phyloP scores from a whole-genome alignment of 2,888 invertebrate species.

The Chalcis sispes region DNA sequence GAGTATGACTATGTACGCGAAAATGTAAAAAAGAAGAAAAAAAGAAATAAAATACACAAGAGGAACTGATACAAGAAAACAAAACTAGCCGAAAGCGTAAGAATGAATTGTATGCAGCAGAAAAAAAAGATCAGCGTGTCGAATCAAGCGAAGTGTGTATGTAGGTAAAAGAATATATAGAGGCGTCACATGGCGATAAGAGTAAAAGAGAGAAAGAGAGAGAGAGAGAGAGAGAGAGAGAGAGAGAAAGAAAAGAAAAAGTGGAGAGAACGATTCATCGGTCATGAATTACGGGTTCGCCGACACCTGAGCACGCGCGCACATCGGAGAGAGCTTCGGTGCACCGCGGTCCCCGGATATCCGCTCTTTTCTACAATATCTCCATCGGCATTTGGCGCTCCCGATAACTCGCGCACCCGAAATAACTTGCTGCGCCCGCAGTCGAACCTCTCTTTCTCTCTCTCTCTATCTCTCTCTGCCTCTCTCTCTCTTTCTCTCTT shows the following conservation, averaged over 20 bases:
- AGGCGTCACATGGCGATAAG: constrained; percentile 26
- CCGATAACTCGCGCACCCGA: constrained; percentile 62
- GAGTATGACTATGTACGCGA: neutral
- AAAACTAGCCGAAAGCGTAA: no score
- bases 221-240: neutral
- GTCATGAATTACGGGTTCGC: constrained; percentile 65
- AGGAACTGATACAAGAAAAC: neutral
- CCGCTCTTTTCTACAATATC: constrained; percentile 58
- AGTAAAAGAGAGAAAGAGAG: neutral
- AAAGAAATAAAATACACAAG: neutral
- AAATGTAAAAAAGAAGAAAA: neutral
- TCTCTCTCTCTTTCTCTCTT: constrained; percentile 1
- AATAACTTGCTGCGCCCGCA: constrained; percentile 58
- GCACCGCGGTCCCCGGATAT: constrained; percentile 60
- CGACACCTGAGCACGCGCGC: constrained; percentile 43
- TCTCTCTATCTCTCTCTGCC: neutral
- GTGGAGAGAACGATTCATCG: constrained; percentile 44
- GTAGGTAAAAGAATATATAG: no score
- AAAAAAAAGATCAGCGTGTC: constrained; percentile 3
- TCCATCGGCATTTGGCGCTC: constrained; percentile 51
- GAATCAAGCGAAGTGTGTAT: neutral
- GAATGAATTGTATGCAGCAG: neutral
- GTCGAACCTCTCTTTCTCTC: neutral
- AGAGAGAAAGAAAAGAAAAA: neutral
- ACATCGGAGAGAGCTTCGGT: no score